Evolutionary conservation across 2,797 vertebrate genomes (phyloP), one percentile per base, ranked within the genome.

Genomic region (Epinephelus malabaricus): DNA sequence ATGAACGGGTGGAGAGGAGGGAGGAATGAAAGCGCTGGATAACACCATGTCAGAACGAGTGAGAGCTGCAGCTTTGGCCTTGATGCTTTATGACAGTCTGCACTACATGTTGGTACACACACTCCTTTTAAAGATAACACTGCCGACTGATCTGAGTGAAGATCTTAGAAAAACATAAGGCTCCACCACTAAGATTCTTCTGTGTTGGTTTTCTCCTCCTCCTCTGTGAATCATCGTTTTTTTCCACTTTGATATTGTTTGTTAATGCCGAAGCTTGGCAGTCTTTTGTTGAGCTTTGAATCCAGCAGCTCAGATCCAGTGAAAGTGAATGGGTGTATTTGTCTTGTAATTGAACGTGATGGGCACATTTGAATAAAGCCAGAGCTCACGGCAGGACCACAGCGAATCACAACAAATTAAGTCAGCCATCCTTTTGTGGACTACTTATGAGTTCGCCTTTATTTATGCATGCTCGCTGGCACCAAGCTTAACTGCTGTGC

Each of bases 311-410:
- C 66, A 0, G 74, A 73, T 84, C 19, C 60, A 56, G 69, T 61
- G 54, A 68, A 77, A 80, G 75, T 46, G 34, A 87, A 78, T 13
- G 45, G 69, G 75, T 88, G 90, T 92, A 87, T 94, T 95, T 90
- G 86, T 87, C 92, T 95, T 92, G 92, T 95, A 95, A 96, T 95
- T 95, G 93, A 95, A 94, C 92, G 89, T 87, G 91, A 95, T 91
- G 86, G 93, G 84, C 86, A 86, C 83, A 92, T 96, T 95, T 94
- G 90, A 94, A 96, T 89, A 82, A 93, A 93, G 89, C 88, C 79
- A 69, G 89, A 85, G 90, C 91, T 90, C 86, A 70, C 11, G 82
- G 92, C 93, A 91, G 91, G 88, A 92, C 89, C 77, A 78, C 83
- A 89, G 91, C 84, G 84, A 92, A 94, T 94, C 34, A 84, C 86